Evolutionary conservation across 2,113 vertebrate genomes (phyloP), one percentile per base, ranked within the genome.

Genomic region (Eclectus roratus): DNA sequence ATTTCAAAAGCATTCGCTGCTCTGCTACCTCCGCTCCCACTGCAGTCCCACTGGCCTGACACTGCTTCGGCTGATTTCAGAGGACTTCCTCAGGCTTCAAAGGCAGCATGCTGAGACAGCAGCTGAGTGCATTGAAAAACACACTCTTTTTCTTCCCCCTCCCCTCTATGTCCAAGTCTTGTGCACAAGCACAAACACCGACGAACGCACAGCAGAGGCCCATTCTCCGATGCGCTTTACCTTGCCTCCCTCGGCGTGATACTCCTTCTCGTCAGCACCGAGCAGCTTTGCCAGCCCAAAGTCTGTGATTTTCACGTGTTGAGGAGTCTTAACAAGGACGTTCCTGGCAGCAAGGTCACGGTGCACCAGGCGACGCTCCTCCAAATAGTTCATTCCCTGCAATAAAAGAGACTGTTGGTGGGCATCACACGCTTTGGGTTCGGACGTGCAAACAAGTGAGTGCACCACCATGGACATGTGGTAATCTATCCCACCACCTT

Each of bases 301-400:
- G 96, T 99, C 99, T 0, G 99, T 99, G 97, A 99, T 99, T 96
- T 99, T 99, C 47, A 99, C 98, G 0, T 99, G 99, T 25, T 99
- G 98, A 0, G 99, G 99, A 4, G 98, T 98, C 96, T 99, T 99
- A 69, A 99, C 98, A 18, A 99, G 98, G 44, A 99, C 99, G 0
- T 99, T 99, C 85, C 99, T 98, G 44, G 99, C 99, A 3, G 99
- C 99, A 93, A 99, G 97, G 96, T 99, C 99, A 15, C 99, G 98
- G 89, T 99, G 99, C n/a, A 99, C 99, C 96, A 99, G 95, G 79
- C 98, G 98, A 20, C 98, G 98, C 50, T 99, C 99, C 89, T 99
- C 99, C 93, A 99, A 97, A 64, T 99, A 99, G 96, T 97, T 99
- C 99, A 99, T 99, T 10, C 99, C 99, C 99, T 99, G 91, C 88